Conservation (phyloP, 92 coral and sea anemone species). For the Actinernus sp. region DNA sequence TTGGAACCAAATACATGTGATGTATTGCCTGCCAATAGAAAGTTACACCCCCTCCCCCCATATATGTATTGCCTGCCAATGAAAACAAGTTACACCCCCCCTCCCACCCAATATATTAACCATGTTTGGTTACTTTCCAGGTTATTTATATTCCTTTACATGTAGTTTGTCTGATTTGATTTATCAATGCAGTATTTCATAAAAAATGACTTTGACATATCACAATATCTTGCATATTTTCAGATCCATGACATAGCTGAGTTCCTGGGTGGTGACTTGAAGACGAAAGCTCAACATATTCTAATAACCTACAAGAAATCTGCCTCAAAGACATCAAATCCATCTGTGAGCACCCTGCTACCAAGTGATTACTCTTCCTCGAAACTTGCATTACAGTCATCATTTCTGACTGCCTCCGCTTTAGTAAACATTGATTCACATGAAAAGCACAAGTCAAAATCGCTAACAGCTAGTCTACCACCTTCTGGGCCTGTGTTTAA, state of each 20-base stretch:
- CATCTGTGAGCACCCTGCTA: background rate
- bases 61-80: too few relatives aligned
- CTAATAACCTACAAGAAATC: conserved; percentile 60
- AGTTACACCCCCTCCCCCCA: too few relatives aligned
- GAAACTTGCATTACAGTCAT: conserved; percentile 58
- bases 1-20: too few relatives aligned
- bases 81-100: too few relatives aligned
- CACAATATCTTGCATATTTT: too few relatives aligned
- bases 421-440: conserved; percentile 30
- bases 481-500: conserved; percentile 17
- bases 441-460: background rate
- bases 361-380: conserved; percentile 31
- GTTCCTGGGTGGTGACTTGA: conserved; percentile 93
- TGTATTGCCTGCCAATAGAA: too few relatives aligned
- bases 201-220: too few relatives aligned
- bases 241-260: conserved; percentile 97
- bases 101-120: too few relatives aligned
- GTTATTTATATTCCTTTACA: too few relatives aligned
- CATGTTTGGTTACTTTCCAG: too few relatives aligned
- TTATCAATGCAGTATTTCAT: too few relatives aligned
- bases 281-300: conserved; percentile 83
- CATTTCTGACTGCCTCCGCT: conserved; percentile 70
- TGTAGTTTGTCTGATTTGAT: too few relatives aligned
- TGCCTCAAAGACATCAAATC: conserved; percentile 16
- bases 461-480: background rate